Percentiles rank a stretch among this genome's conserved stretches.
Evolutionary conservation across 1,140 invertebrate genomes (phyloP).

Genomic region (Cephus cinctus): DNA sequence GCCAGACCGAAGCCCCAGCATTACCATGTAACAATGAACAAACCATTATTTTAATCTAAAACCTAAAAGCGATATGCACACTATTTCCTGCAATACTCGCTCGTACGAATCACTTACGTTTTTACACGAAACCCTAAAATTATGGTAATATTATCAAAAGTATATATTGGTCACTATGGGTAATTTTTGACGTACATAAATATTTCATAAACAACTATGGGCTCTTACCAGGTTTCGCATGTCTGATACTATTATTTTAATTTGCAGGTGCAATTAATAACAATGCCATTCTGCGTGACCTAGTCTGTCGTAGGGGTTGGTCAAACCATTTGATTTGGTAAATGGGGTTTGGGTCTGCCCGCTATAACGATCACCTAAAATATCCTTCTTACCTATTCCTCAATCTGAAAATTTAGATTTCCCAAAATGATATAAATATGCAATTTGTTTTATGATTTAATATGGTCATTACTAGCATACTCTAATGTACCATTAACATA

Average conservation of each 20-base stretch:
- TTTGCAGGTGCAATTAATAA: slow-evolving; percentile 21
- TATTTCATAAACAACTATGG: no score
- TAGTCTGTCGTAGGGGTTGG: slow-evolving; percentile 5
- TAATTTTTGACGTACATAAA: no score
- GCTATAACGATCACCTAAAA: slow-evolving; percentile 35
- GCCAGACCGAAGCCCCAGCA: no score
- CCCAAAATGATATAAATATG: slow-evolving; percentile 35
- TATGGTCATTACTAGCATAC: slow-evolving; percentile 37
- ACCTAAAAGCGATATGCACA: no score
- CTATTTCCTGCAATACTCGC: no score
- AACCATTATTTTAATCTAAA: no score
- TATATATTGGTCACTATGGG: no score
- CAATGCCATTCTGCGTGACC: slow-evolving; percentile 19
- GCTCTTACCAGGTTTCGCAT: not conserved
- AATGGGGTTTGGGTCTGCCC: slow-evolving; percentile 20
- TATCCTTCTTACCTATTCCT: slow-evolving; percentile 42
- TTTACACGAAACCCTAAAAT: no score
- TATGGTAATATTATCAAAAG: no score
- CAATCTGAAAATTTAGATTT: slow-evolving; percentile 40
- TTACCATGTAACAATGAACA: no score
- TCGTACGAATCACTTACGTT: no score
- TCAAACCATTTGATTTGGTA: slow-evolving; percentile 7
- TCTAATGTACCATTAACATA: no score
- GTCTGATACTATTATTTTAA: not conserved
- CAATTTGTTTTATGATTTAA: slow-evolving; percentile 45